Evolutionary conservation across 2,113 vertebrate species (phyloP), one percentile per base, ranked within the genome.

Genomic region (Sigmodon hispidus): DNA sequence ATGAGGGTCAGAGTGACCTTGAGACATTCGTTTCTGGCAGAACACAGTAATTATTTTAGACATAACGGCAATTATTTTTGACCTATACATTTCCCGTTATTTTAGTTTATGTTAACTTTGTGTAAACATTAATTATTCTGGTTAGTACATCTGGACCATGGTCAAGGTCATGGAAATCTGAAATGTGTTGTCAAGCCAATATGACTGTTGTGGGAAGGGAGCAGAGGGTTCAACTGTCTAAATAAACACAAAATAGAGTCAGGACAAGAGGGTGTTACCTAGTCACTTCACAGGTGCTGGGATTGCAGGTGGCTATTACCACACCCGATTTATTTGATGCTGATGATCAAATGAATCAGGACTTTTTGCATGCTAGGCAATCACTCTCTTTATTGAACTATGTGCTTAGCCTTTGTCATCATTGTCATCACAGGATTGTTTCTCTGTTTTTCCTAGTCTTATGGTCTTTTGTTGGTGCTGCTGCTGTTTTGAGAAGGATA

Each of bases 91-190:
- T 83, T 83, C 24, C 57, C 61, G 80, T 83, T 83, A 83, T 83
- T 83, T 83, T 61, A 83, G 80, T 43, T 83, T 83, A 57, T 83
- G n/a, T 83, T 61, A 43, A 83, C n/a, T 43, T 83, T 83, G 80
- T 61, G 31, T 83, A 61, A 83, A 83, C 80, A 83, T 83, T 83
- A 83, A 83, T 61, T 61, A 43, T 24, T 61, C 55, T 61, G 55
- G n/a, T 8, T 61, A 83, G 61, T 83, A 61, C 26, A 83, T 83
- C 80, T 61, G 57, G 80, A 29, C 24, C 57, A 17, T 83, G 24
- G 80, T 83, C 79, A 83, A 59, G n/a, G 55, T 59, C 79, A 83
- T 83, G n/a, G 55, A 83, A 29, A 83, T 43, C 12, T 61, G 13
- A 83, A 43, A 43, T 43, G 9, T 83, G 57, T 61, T 61, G 80